Evolutionary conservation across 2,797 vertebrate genomes (phyloP), one percentile per base, ranked within the genome.

Genomic region (Alfaro cultratus): DNA sequence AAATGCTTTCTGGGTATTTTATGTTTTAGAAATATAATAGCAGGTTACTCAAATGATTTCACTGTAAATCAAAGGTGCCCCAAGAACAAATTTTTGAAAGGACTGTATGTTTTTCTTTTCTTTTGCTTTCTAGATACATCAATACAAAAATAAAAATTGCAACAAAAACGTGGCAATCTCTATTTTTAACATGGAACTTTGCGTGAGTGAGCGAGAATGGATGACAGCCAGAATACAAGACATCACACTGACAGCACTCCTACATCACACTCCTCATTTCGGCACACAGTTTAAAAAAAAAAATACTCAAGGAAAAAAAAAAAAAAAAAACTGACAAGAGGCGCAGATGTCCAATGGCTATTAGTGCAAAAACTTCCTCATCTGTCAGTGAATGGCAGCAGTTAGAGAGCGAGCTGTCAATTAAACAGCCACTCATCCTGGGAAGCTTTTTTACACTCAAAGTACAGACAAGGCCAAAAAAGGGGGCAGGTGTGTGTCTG

Each of bases 331-430:
- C 83, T 91, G 94, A 91, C 88, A 86, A 84, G 83, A 87, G 4
- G 64, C 73, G 62, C 90, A 92, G 91, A 92, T 94, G 92, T 93
- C 92, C 87, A 73, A 79, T 88, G 90, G 89, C 91, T 91, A 91
- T 93, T 92, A 92, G 86, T 84, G 91, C 83, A 86, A 86, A 90
- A 93, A 88, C 81, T 15, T 86, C 75, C 89, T 88, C 88, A 81
- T 92, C 84, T 91, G 94, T 92, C 91, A 92, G 83, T 13, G 85
- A 83, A 70, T 78, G 60, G 79, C 78, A 87, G 70, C 87, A 78
- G 88, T 89, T 88, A 89, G 88, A 39, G 85, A 90, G 88, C 78
- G 76, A 86, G 76, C 92, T 94, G 93, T 92, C 93, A 95, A 93
- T 94, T 93, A 91, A 89, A 83, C 78, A 79, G 68, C 76, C 78